These are phyloP conservation scores for Notoglanidium macrostoma DNA, from an alignment of 2,797 vertebrate genomes.

Conservation along the genomic window DNA sequence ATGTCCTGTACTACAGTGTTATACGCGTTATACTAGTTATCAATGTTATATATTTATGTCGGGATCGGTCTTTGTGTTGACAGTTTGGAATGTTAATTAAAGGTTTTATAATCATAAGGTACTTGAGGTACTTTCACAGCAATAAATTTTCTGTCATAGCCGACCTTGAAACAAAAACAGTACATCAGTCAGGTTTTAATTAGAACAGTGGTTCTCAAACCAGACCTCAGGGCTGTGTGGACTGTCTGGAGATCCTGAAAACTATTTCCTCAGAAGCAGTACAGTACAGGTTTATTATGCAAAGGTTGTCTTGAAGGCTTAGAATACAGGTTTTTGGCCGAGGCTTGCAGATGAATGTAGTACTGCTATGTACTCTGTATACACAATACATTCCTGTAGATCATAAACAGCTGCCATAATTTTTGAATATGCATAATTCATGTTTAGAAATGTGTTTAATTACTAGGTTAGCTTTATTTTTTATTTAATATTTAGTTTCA, in stretches of 20 bases:
- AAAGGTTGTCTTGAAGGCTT: not conserved
- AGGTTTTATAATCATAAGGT: not conserved
- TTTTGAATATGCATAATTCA: not conserved
- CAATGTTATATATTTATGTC: not conserved
- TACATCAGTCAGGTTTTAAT: not conserved
- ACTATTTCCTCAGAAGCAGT: not conserved
- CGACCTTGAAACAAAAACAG: not conserved
- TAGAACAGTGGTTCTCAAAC: not conserved
- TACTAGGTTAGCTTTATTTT: not conserved
- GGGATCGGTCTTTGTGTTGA: not conserved
- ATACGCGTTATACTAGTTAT: not conserved
- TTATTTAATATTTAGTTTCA: not conserved
- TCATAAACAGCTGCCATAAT: constrained; percentile 7
- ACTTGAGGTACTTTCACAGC: not conserved
- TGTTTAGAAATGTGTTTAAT: not conserved
- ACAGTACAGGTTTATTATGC: no score
- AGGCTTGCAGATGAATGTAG: not conserved
- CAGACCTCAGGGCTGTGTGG: not conserved
- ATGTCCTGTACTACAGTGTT: not conserved
- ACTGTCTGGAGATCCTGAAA: not conserved
- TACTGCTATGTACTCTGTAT: not conserved
- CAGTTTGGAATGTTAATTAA: constrained; percentile 7
- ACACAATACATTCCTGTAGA: not conserved
- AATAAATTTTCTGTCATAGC: not conserved
- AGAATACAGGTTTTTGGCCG: not conserved